Percentiles rank a stretch among this genome's conserved stretches.
Conservation (phyloP, 2,113 vertebrate species). For the Laterallus jamaicensis region DNA sequence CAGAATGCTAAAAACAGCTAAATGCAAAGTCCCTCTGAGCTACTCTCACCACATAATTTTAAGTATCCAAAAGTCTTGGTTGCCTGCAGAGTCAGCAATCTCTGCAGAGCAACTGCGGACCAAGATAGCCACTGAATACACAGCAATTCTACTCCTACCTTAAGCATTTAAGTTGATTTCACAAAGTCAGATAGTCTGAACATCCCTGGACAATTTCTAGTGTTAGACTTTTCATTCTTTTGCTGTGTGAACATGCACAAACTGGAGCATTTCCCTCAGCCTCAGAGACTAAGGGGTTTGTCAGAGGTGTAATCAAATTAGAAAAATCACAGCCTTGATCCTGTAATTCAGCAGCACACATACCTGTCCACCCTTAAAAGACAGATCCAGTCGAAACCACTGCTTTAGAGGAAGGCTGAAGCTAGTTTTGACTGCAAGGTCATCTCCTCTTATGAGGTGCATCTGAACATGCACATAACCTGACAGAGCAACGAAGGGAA, state of each 20-base stretch:
- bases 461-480: slow-evolving; percentile 88
- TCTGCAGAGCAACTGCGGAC: fast-evolving
- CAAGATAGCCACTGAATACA: not conserved
- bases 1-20: not conserved
- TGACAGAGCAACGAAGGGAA: slow-evolving; percentile 31
- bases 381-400: slow-evolving; percentile 89
- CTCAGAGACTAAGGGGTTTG: not conserved
- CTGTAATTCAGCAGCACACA: not conserved
- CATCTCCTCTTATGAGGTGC: slow-evolving; percentile 78
- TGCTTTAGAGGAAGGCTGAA: slow-evolving; percentile 78
- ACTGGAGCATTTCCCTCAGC: not conserved
- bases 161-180: not conserved
- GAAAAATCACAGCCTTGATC: not conserved
- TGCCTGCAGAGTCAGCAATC: not conserved
- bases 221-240: not conserved
- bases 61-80: not conserved
- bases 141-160: not conserved
- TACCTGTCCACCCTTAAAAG: slow-evolving; percentile 84
- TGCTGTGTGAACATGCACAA: not conserved
- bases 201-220: not conserved
- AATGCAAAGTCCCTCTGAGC: not conserved
- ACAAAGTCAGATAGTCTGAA: not conserved
- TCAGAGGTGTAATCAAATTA: not conserved
- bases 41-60: not conserved
- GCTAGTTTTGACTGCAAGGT: slow-evolving; percentile 80